Conservation (phyloP, 2,797 vertebrate species). For the Xenopus petersii region DNA sequence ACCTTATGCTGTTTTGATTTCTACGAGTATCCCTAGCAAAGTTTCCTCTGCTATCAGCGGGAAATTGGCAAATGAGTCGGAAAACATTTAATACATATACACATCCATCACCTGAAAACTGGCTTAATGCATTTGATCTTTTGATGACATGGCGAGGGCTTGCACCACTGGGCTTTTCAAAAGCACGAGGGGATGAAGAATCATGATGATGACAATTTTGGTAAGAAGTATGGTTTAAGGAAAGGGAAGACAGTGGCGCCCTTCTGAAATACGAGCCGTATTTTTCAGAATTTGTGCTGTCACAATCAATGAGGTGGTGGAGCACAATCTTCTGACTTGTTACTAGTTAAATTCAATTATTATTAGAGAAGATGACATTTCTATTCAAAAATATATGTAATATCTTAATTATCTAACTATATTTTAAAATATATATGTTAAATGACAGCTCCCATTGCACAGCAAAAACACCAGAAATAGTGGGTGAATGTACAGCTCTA, state of each 20-base stretch:
- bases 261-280: neutral
- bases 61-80: conserved; percentile 56
- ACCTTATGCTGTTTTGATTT: conserved; percentile 30
- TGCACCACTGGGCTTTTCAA: conserved; percentile 40
- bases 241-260: neutral
- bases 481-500: too few species aligned
- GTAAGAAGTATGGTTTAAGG: neutral
- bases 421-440: too few species aligned
- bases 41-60: conserved; percentile 54
- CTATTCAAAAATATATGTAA: too few species aligned
- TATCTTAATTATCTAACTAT: too few species aligned
- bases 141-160: conserved; percentile 31
- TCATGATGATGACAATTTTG: conserved; percentile 14
- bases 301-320: too few species aligned
- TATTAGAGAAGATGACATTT: too few species aligned
- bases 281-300: too few species aligned
- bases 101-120: conserved; percentile 51
- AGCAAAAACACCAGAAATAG: too few species aligned
- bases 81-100: conserved; percentile 58
- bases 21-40: conserved; percentile 35
- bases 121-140: conserved; percentile 51
- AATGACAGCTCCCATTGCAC: too few species aligned
- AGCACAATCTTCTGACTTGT: too few species aligned
- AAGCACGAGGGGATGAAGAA: conserved; percentile 44
- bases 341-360: too few species aligned